Base-by-base conservation (phyloP, 2,888 invertebrate species). In the Gastrophysa polygoni region DNA sequence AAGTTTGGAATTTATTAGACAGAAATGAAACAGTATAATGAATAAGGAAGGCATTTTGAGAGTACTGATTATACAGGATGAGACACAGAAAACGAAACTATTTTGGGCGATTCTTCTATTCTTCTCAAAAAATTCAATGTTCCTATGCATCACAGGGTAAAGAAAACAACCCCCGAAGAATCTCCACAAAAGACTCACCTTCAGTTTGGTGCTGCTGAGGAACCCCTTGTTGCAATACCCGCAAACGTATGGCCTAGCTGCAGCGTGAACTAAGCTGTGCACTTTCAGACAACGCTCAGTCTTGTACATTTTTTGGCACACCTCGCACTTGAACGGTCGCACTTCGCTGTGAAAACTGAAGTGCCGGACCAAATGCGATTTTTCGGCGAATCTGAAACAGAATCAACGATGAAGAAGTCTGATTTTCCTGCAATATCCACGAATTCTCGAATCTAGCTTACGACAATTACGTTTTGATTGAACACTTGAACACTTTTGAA, bases 261-360 rank as follows among this genome's bases (percentile, higher is more conserved):
- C 82, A 1, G 84, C 78, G 71, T 86, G 86, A 1, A 85, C 85
- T 68, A 85, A 77, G 66, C 83, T 83, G 69, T 86, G 86, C 0
- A 86, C 85, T 71, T 85, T 86, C 1, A 86, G 78, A 66, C 85
- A 85, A 17, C 85, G 81, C 73, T 86, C 85, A 56, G 86, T 86
- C 79, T 86, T 86, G 66, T 82, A 83, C 77, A 78, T 79, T 75
- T 88, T 88, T 68, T 82, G 79, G 77, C 88, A 84, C 18, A 81
- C 75, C n/a, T 79, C 75, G 68, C 83, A 84, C 71, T 81, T 79
- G 68, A 76, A 83, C 6, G 82, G 81, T 20, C 81, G 70, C 21
- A 78, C 75, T 51, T 80, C 77, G 57, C 80, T 80, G 67, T 83
- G 83, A 59, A 80, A 81, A 68, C 81, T 81, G 60, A 78, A 77